Evolutionary conservation across 2,888 invertebrate species (phyloP), one percentile per base, ranked within the genome.

Genomic region (Trimorus sp.): DNA sequence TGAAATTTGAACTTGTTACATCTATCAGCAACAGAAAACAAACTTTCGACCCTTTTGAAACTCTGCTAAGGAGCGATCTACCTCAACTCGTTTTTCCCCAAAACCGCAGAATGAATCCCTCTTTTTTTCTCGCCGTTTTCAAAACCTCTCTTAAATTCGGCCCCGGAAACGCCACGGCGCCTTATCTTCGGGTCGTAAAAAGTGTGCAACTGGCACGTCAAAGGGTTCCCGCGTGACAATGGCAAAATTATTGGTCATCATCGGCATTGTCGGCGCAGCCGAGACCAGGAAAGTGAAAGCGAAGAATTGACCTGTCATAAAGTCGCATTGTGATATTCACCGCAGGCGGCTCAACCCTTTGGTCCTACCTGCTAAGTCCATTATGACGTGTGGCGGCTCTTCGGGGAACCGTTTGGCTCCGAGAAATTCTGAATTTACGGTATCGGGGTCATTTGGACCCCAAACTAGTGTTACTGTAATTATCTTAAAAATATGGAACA

Each of bases 201-300:
- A 58, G 36, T 45, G 45, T 40, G 48, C 11, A 36, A 36, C 8
- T 40, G 11, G 63, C 36, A 56, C 36, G 37, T 70, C 40, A 69
- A 77, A 77, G 69, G 69, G 69, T 77, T 77, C 48, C 56, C 76
- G 40, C 71, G 14, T 9, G 69, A 87, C 86, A 86, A 85, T 87
- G 80, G 63, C 42, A 40, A 86, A 83, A 89, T 89, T 88, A 89
- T 88, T 86, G 82, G 84, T 83, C 84, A 88, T 89, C 84, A 88
- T 89, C 86, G 85, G 84, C 83, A 87, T 79, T 85, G 85, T 87
- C 86, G 26, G 26, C 26, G 87, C 49, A 58, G 11, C 48, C 40
- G 12, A 38, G 49, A 37, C 54, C 37, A 54, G 62, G 9, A 62
- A 83, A 45, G 85, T 84, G 68, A 83, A 86, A 87, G 86, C 85